Evolutionary conservation across 2,888 invertebrate species (phyloP), one percentile per base, ranked within the genome.

Genomic region (Synanthedon myopaeformis): DNA sequence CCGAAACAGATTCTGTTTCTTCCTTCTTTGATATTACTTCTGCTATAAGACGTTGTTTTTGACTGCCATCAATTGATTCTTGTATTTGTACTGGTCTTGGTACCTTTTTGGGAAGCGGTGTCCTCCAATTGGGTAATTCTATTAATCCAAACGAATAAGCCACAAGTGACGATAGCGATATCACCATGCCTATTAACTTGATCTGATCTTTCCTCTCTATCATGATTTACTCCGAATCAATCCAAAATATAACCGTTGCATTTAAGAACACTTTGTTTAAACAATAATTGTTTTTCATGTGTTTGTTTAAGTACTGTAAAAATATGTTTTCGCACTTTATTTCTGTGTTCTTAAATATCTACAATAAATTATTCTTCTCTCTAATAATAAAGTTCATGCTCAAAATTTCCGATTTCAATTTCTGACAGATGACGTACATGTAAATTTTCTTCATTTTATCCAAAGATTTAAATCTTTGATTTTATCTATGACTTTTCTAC

Each of bases 151-250:
- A 82, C 1, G 82, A 79, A 59, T 79, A 83, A 11, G 72, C 74
- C 8, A 83, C 54, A 45, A 74, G 65, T n/a, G 77, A 65, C 6
- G 71, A 58, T 76, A 82, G 74, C 4, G 82, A 74, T 54, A 78
- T 55, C 3, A 73, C 70, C 54, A 81, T 42, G 49, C 75, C 58
- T n/a, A 81, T 11, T 1, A 84, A 64, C 64, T 76, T 78, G 4
- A 81, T 51, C 57, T 80, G 78, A 41, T 79, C 79, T 41, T 56
- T 69, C 63, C 54, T 72, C 56, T 85, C 78, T 84, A 85, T 83
- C 58, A 66, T 65, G 64, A 57, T 56, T 52, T 35, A 35, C 35
- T 35, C 48, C 11, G 48, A 45, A 3, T 12, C 8, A 45, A 35
- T 35, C 35, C 35, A 35, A 35, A 35, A 35, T 49, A 35, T 28